Evolutionary conservation across 2,797 vertebrate genomes (phyloP), one percentile per base, ranked within the genome.

Genomic region (Notolepis coatsorum): DNA sequence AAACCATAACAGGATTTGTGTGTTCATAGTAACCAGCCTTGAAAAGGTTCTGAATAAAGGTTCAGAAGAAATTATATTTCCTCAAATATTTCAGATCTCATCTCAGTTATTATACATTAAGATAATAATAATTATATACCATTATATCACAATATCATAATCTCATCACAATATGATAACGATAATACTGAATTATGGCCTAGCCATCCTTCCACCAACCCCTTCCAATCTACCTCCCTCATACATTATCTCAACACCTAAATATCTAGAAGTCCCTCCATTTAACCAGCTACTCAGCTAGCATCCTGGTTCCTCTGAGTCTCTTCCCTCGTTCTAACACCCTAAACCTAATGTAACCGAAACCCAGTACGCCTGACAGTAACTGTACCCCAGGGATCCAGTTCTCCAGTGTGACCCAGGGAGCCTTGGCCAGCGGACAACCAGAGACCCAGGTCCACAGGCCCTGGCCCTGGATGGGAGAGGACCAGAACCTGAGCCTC

Each of bases 331-430:
- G 35, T 28, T 57, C 23, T 13, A 18, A 54, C 18, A 23, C 39
- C 24, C 35, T 56, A 49, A 58, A 48, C 58, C 27, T 25, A 13
- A n/a, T 2, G 80, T 71, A 86, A 84, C 56, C 30, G 62, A 71
- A 84, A 31, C 23, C 59, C 3, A 18, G 18, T 48, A 48, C 61
- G 65, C 52, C 62, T 78, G 75, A 64, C 62, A 53, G 88, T 84
- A 91, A 89, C 74, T 53, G 68, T 72, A 90, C 69, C 73, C 71
- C 56, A 25, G 55, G 53, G 77, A 81, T 91, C 85, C 83, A 8
- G 43, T 90, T 90, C 74, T 82, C 58, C 45, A 64, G 72, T 61
- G 60, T 45, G 50, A 61, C 64, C 46, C 4, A 8, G 15, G 28
- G 31, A 63, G 57, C 7, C 12, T 65, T 17, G 8, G 63, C 54